Evolutionary conservation across 2,113 vertebrate genomes (phyloP).

Genomic region (Melospiza melodia): DNA sequence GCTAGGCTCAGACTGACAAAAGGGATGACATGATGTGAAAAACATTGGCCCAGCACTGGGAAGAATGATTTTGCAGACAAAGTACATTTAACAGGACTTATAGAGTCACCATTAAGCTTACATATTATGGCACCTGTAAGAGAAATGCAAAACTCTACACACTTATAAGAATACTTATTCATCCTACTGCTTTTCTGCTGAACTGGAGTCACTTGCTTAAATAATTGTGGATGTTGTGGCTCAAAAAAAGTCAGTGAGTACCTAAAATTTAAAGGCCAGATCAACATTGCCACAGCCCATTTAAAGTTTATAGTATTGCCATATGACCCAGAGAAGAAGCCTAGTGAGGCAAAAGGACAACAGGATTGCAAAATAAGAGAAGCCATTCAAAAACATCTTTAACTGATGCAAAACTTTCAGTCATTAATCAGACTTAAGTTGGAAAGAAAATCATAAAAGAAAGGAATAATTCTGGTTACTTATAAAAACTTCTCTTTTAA

Average conservation of each 20-base stretch:
- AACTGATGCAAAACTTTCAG: background rate
- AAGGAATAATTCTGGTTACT: background rate
- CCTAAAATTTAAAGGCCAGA: background rate
- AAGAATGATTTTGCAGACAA: background rate
- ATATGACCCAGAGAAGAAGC: background rate
- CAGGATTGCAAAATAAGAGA: background rate
- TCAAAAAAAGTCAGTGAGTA: constrained; percentile 1
- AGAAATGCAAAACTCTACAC: background rate
- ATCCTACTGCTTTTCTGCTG: background rate
- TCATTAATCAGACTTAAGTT: background rate
- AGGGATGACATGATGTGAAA: background rate
- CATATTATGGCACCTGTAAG: background rate
- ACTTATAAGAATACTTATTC: background rate
- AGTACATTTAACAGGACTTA: background rate
- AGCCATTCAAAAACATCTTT: background rate
- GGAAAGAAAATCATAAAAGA: constrained; percentile 8
- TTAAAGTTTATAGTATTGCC: background rate
- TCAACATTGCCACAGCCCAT: background rate
- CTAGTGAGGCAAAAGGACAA: background rate
- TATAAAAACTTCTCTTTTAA: background rate
- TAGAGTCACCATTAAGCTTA: background rate
- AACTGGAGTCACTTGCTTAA: background rate
- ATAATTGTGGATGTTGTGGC: background rate
- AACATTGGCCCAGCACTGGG: background rate
- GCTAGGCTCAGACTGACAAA: background rate